A percentile compares a stretch with the other conserved stretches of the same genome.
Conservation (phyloP, 2,888 invertebrate genomes). For the Agonopterix subpropinquella region DNA sequence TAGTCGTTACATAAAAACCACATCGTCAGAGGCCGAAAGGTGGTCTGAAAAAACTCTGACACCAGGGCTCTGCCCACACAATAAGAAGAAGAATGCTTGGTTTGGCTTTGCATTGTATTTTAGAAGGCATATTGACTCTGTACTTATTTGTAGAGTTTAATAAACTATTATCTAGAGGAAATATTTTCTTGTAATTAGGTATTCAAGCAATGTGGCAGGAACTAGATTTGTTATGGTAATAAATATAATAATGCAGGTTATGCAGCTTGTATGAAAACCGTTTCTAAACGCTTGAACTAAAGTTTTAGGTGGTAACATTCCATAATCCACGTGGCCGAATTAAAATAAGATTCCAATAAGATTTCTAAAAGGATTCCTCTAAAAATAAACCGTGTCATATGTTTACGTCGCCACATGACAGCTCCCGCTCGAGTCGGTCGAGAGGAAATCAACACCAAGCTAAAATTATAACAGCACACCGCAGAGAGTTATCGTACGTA, state of each 20-base stretch:
- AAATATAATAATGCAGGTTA: not conserved
- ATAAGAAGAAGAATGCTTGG: no score
- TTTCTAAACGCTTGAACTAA: not conserved
- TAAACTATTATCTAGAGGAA: no score
- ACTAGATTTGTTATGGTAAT: conserved; percentile 1
- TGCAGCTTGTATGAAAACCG: conserved; percentile 1
- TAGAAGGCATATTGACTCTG: no score
- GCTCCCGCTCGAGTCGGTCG: conserved; percentile 22
- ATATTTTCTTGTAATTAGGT: no score
- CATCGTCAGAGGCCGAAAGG: no score
- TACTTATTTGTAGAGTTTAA: no score
- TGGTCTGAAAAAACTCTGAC: no score
- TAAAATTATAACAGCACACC: conserved; percentile 34
- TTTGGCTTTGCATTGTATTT: no score
- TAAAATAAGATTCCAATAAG: conserved; percentile 32
- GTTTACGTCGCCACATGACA: conserved; percentile 44
- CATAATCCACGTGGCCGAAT: conserved; percentile 2
- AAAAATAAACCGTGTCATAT: conserved; percentile 49
- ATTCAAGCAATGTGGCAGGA: not conserved
- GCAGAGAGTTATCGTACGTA: conserved; percentile 19
- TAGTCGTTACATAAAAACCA: no score
- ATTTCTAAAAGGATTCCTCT: conserved; percentile 25
- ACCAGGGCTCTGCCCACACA: no score
- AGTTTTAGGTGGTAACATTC: not conserved
- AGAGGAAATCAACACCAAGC: conserved; percentile 34